Evolutionary conservation across 2,797 vertebrate species (phyloP).

Genomic region (Danio aesculapii): DNA sequence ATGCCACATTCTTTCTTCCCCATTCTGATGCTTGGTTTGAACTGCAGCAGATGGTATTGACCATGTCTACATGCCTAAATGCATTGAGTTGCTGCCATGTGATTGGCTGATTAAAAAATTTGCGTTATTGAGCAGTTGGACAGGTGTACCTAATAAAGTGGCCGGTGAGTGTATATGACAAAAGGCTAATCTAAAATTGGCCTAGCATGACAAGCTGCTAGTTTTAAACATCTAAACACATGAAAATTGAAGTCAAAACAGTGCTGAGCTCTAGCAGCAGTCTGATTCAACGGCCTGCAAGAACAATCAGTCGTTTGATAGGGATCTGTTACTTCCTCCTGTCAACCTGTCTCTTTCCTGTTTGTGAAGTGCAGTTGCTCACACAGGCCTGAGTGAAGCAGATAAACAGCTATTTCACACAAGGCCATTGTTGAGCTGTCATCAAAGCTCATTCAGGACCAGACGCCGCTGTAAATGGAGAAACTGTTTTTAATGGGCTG

Average conservation of each 20-base stretch:
- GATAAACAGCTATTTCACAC: constrained; percentile 56
- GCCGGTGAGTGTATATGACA: not conserved
- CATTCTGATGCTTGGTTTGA: too few species aligned
- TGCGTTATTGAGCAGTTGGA: too few species aligned
- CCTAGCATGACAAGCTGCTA: not conserved
- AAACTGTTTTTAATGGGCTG: constrained; percentile 46
- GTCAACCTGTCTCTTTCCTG: constrained; percentile 69
- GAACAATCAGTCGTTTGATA: constrained; percentile 67
- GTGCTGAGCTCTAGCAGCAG: constrained; percentile 3
- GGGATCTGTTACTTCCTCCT: constrained; percentile 68
- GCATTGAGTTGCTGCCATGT: too few species aligned
- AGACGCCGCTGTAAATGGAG: constrained; percentile 55
- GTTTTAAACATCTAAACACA: not conserved
- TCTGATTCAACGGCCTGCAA: constrained; percentile 10
- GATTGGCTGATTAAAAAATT: too few species aligned
- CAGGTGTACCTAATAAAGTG: too few species aligned
- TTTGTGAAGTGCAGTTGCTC: constrained; percentile 67
- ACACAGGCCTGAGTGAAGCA: constrained; percentile 64
- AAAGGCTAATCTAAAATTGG: not conserved
- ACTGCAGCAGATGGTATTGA: too few species aligned
- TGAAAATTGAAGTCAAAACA: constrained; percentile 33
- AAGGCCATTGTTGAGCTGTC: constrained; percentile 55
- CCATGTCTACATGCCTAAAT: too few species aligned
- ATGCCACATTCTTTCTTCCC: too few species aligned
- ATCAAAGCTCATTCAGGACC: constrained; percentile 31